Evolutionary conservation across 1,140 invertebrate genomes (phyloP).

Genomic region (Delia radicum): DNA sequence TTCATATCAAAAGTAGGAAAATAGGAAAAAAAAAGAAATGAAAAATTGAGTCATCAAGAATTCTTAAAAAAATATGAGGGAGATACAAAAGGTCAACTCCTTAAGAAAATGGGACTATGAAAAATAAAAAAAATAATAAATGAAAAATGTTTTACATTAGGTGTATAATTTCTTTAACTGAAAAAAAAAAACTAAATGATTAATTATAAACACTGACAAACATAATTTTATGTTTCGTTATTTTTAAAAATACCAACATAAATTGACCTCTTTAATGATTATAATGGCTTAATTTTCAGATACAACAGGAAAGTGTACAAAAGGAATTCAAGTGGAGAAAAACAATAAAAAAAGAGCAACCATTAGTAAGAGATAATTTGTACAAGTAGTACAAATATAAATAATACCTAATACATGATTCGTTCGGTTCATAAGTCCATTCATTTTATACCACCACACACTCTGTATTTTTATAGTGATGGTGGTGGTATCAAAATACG

Average conservation of each 20-base stretch:
- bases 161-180: not conserved
- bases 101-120: not conserved
- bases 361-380: not conserved
- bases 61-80: not conserved
- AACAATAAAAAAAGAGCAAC: not conserved
- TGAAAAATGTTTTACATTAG: conserved; percentile 4
- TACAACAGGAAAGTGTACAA: not conserved
- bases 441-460: too few species aligned
- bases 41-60: conserved; percentile 9
- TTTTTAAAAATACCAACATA: conserved; percentile 1
- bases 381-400: not conserved
- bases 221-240: conserved; percentile 1
- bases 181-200: not conserved
- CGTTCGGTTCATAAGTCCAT: not conserved
- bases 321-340: not conserved
- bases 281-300: conserved; percentile 14
- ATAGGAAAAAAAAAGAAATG: not conserved
- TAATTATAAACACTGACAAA: conserved; percentile 15
- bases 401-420: not conserved
- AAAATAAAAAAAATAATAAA: not conserved
- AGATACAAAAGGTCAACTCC: not conserved
- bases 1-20: not conserved
- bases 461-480: not conserved
- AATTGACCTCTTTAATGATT: conserved; percentile 18
- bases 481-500: not conserved